Base-by-base conservation (phyloP, 2,113 vertebrate species). In the Xenopus laevis region DNA sequence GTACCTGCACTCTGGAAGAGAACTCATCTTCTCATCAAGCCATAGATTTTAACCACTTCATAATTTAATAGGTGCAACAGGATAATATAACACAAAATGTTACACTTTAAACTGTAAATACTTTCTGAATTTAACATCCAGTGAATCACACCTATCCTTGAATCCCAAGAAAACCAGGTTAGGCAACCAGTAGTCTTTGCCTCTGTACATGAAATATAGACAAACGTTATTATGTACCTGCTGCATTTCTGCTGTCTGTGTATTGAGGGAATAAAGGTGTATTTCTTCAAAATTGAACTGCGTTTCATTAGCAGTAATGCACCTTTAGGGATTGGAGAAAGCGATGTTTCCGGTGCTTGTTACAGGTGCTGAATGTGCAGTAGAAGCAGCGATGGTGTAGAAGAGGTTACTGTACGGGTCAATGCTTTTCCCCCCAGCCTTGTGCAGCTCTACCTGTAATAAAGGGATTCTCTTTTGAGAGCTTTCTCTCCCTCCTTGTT, bases 291-390 rank as follows among this genome's bases (percentile, higher is more conserved):
- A 76, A 76, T 69, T 69, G 63, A 76, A 44, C 46, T 57, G 58
- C 66, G 55, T 58, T 69, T 76, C 47, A 76, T 76, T 76, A 76
- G 33, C 65, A 63, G 57, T 69, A 76, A 69, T 69, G 65, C 47
- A 63, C 50, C 73, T 63, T 63, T 68, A 8, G 73, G 73, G 73
- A 76, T 58, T 8, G 7, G 3, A 55, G 58, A 58, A 55, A 76
- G 59, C 47, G 45, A 23, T 57, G 59, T 69, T 63, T 45, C 55
- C 44, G 55, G 15, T 45, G 73, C 47, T 30, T n/a, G 59, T 57
- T 63, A 69, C 47, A 63, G 33, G 45, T 33, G 15, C 44, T 75
- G 27, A 68, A 12, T 7, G 21, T 21, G n/a, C 58, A 60, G n/a
- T 15, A 60, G 58, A 44, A 55, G 47, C n/a, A n/a, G n/a, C 17